phyloP scores from a whole-genome alignment of 2,888 invertebrate genomes.

The Zaprionus obscuricornis region DNA sequence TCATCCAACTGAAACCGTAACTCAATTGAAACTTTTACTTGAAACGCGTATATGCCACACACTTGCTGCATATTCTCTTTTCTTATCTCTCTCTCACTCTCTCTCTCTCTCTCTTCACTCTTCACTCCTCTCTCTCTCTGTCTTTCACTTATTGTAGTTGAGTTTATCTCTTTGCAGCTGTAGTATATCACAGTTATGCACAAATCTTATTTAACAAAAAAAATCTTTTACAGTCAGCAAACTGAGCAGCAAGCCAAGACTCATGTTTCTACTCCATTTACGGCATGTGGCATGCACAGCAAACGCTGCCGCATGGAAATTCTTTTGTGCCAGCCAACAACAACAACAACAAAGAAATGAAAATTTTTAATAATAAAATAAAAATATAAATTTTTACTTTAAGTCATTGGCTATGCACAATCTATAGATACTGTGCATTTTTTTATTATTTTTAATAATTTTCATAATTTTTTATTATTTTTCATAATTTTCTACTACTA shows the following conservation, averaged over 20 bases:
- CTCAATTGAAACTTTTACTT: conserved; percentile 67
- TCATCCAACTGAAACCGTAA: conserved; percentile 47
- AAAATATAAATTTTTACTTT: too few species aligned
- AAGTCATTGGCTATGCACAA: too few species aligned
- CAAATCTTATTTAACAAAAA: conserved; percentile 42
- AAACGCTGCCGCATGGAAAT: conserved; percentile 1
- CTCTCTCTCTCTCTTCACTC: not conserved
- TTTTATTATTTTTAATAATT: too few species aligned
- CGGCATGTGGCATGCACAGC: conserved; percentile 2
- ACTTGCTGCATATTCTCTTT: too few species aligned
- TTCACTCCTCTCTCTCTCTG: not conserved
- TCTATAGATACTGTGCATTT: too few species aligned
- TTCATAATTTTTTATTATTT: too few species aligned
- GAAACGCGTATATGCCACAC: conserved; percentile 19
- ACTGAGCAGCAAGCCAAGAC: too few species aligned
- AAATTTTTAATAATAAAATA: too few species aligned
- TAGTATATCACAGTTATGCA: conserved; percentile 21
- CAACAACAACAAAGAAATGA: too few species aligned
- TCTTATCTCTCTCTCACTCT: not conserved
- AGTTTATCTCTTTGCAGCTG: too few species aligned
- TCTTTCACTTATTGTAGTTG: too few species aligned
- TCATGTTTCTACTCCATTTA: conserved; percentile 13
- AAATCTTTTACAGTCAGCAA: conserved; percentile 32
- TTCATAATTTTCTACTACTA: too few species aligned
- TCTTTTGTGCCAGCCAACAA: conserved; percentile 14